Percentiles rank a stretch among this genome's conserved stretches.
phyloP scores from a whole-genome alignment of 2,113 vertebrate genomes.

The Apus apus region DNA sequence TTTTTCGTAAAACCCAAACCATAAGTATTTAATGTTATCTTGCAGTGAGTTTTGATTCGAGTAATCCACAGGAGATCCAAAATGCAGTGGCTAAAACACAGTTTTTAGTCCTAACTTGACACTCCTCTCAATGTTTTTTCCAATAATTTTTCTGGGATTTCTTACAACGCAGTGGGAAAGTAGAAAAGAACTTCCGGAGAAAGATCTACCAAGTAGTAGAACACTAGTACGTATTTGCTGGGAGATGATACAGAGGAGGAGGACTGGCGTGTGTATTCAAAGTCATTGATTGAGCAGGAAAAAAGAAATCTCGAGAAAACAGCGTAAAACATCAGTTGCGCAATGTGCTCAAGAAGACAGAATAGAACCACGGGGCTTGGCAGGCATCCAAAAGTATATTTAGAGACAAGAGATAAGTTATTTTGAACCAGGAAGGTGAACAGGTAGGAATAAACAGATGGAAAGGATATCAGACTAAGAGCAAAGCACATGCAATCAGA shows the following conservation, averaged over 20 bases:
- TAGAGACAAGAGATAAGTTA: constrained; percentile 4
- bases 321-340: neutral
- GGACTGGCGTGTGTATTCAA: neutral
- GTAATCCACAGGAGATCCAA: neutral
- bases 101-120: neutral
- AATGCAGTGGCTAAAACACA: neutral
- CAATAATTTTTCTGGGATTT: neutral
- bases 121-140: neutral
- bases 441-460: neutral
- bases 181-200: neutral
- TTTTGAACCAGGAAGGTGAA: constrained; percentile 25
- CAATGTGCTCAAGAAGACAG: neutral
- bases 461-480: neutral
- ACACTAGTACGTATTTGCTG: neutral
- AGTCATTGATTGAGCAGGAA: neutral
- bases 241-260: neutral
- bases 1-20: neutral
- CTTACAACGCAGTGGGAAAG: neutral
- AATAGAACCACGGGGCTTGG: constrained; percentile 29
- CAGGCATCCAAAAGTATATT: neutral
- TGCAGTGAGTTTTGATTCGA: neutral
- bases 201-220: neutral
- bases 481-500: neutral
- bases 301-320: neutral
- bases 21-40: neutral